Percentiles rank a stretch among this genome's conserved stretches.
Conservation (phyloP, 2,113 vertebrate species). For the Solea solea region DNA sequence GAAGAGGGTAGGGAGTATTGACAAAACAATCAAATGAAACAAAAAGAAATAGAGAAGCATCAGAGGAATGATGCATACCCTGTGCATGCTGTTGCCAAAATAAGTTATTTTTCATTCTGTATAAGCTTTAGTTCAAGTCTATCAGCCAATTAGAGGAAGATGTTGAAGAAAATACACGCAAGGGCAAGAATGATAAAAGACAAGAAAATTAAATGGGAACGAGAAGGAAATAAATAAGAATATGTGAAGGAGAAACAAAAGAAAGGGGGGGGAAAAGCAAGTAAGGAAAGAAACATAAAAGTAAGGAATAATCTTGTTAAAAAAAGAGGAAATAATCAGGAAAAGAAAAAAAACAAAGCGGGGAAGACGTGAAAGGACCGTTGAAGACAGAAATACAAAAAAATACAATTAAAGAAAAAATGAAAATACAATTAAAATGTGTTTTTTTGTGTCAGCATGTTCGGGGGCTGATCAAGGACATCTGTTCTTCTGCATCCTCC, state of each 20-base stretch:
- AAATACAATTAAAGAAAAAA: not conserved
- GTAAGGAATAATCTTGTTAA: not conserved
- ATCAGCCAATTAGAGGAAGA: too few relatives aligned
- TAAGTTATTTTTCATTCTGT: too few relatives aligned
- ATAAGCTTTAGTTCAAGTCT: too few relatives aligned
- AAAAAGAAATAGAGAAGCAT: too few relatives aligned
- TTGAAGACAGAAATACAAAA: not conserved
- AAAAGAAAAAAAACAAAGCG: not conserved
- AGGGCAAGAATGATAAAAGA: too few relatives aligned
- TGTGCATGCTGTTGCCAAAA: too few relatives aligned
- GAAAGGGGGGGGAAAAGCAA: not conserved
- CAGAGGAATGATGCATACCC: too few relatives aligned
- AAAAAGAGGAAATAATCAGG: not conserved
- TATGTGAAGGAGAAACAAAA: too few relatives aligned
- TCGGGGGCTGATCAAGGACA: slow-evolving; percentile 35
- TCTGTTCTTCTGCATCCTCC: not conserved
- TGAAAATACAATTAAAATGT: not conserved
- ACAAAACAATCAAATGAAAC: too few relatives aligned
- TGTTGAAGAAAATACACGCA: too few relatives aligned
- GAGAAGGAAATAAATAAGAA: too few relatives aligned
- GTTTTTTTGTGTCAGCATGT: not conserved
- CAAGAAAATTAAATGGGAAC: too few relatives aligned
- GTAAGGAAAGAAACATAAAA: not conserved
- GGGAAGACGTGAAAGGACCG: not conserved
- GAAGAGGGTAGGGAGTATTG: not conserved